A percentile compares a stretch with the other conserved stretches of the same genome.
phyloP scores from a whole-genome alignment of 2,113 vertebrate species.

The Arizona elegans region DNA sequence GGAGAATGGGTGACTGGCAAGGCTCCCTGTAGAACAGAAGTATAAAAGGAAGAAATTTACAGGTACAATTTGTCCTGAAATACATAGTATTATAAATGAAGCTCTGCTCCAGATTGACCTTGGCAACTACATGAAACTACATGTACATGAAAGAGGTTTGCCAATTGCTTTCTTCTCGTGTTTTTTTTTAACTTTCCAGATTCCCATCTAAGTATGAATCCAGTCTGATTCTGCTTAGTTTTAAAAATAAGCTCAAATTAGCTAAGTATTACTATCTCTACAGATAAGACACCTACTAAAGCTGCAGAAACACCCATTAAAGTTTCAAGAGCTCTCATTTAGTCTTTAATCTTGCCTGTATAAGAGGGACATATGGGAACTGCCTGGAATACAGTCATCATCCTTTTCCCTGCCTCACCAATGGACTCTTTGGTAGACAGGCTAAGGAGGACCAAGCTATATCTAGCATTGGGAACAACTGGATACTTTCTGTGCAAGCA shows the following conservation, averaged over 20 bases:
- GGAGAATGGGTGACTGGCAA: no score
- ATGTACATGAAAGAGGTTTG: not conserved
- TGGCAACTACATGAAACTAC: not conserved
- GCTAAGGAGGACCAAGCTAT: not conserved
- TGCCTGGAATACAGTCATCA: not conserved
- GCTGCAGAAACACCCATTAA: not conserved
- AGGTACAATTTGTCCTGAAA: not conserved
- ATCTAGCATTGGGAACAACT: not conserved
- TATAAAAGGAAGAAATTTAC: not conserved
- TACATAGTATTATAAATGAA: not conserved
- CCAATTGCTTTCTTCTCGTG: not conserved
- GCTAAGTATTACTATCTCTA: not conserved
- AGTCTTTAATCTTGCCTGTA: not conserved
- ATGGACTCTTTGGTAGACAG: not conserved
- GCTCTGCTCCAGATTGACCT: not conserved
- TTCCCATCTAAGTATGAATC: not conserved
- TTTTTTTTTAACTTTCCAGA: not conserved
- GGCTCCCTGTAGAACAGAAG: not conserved
- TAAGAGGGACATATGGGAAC: not conserved
- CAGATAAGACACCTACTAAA: not conserved
- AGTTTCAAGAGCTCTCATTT: not conserved
- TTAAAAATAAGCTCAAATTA: not conserved
- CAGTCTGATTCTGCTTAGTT: not conserved
- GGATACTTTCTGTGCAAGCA: not conserved
- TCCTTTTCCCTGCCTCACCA: not conserved